Percentiles rank a stretch among this genome's conserved stretches.
Evolutionary conservation across 1,140 invertebrate genomes (phyloP).

Genomic region (Luehdorfia chinensis): DNA sequence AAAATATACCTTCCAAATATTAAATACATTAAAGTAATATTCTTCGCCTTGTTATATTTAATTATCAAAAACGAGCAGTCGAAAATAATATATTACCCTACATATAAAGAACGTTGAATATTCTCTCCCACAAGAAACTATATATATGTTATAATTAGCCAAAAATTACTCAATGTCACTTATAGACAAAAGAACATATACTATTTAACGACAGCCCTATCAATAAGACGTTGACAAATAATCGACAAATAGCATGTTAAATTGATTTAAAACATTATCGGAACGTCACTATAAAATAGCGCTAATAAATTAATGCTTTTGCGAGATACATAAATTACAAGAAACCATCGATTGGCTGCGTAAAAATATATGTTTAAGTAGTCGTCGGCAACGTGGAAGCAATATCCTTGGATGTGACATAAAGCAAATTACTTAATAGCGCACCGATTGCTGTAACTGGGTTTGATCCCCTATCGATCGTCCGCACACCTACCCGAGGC

Average conservation of each 20-base stretch:
- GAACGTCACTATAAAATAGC: slow-evolving; percentile 13
- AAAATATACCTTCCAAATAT: too few relatives aligned
- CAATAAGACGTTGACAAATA: slow-evolving; percentile 15
- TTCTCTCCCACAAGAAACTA: too few relatives aligned
- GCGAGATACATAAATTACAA: slow-evolving; percentile 15
- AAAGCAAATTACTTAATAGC: slow-evolving; percentile 63
- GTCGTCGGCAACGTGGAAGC: slow-evolving; percentile 6
- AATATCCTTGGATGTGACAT: slow-evolving; percentile 38
- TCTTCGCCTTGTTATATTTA: too few relatives aligned
- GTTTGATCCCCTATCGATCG: slow-evolving; percentile 33
- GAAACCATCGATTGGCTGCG: background rate
- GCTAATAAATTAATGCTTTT: slow-evolving; percentile 12
- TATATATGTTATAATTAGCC: too few relatives aligned
- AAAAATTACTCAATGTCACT: slow-evolving; percentile 13
- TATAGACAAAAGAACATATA: slow-evolving; percentile 8
- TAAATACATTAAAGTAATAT: too few relatives aligned
- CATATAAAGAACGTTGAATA: too few relatives aligned
- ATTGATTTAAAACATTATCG: slow-evolving; percentile 16
- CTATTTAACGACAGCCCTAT: background rate
- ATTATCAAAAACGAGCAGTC: too few relatives aligned
- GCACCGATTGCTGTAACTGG: slow-evolving; percentile 32
- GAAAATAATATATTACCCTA: too few relatives aligned
- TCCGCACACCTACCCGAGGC: background rate
- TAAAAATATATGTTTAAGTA: background rate
- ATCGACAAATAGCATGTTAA: slow-evolving; percentile 14